phyloP scores from a whole-genome alignment of 2,113 vertebrate species.

The Cariama cristata region DNA sequence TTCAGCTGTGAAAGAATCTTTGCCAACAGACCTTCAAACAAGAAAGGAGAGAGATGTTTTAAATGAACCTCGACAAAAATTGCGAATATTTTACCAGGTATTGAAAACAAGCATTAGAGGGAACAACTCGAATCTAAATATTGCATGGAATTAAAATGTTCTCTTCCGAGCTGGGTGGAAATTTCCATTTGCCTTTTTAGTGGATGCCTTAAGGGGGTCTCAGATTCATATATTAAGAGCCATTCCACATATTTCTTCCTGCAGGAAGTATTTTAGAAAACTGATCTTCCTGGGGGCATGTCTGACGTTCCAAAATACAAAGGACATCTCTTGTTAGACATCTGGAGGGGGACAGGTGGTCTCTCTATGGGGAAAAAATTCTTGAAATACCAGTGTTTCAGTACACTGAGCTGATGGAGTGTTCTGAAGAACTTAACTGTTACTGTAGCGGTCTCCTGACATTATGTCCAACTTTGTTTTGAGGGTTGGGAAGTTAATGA shows the following conservation, averaged over 20 bases:
- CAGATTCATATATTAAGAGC: neutral
- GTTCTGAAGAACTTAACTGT: neutral
- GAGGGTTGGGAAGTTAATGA: neutral
- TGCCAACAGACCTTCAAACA: slow-evolving; percentile 89
- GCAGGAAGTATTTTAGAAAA: neutral
- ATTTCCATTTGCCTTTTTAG: neutral
- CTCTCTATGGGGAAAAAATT: neutral
- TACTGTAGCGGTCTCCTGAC: neutral
- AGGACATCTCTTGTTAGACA: neutral
- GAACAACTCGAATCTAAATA: neutral
- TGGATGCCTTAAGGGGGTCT: neutral
- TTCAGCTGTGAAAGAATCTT: slow-evolving; percentile 93
- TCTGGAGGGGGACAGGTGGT: neutral
- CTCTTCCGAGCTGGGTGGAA: neutral
- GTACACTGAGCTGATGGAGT: neutral
- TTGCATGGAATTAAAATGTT: neutral
- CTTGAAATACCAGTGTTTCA: neutral
- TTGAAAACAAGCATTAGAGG: neutral
- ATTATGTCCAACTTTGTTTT: neutral
- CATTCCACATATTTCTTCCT: neutral
- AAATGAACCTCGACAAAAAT: slow-evolving; percentile 92
- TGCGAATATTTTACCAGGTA: slow-evolving; percentile 99
- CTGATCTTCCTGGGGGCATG: neutral
- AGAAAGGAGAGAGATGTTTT: slow-evolving; percentile 90
- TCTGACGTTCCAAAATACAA: neutral